Base-by-base conservation (phyloP, 2,888 invertebrate species). In the Masnerella sp. region DNA sequence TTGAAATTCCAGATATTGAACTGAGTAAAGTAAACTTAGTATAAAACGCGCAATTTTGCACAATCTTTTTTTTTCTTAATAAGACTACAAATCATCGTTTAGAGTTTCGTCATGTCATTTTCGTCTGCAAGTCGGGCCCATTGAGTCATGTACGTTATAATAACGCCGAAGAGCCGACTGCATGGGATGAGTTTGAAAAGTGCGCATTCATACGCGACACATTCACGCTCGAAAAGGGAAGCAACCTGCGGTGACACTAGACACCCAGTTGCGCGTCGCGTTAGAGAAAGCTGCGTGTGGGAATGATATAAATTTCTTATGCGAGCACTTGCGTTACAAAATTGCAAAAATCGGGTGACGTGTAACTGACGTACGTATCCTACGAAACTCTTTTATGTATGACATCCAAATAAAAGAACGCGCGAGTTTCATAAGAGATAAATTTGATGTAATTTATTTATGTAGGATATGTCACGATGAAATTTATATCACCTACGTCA, bases 241-340 rank as follows among this genome's bases (percentile, higher is more conserved):
- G 58, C 70, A 65, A 56, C 58, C 51, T 68, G 51, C 36, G 43
- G 59, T 71, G 77, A 78, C 74, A 80, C 70, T 54, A 76, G 76
- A 79, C 72, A 79, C 75, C 74, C 67, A 65, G 51, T 67, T 76
- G 64, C 61, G 43, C 45, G 52, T 75, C 75, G 65, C 61, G 14
- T 43, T 45, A 52, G 40, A 70, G 74, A 56, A 76, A 79, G 77
- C 67, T 20, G 42, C 25, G 59, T 42, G 51, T 59, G 59, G 43
- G 51, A 68, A 68, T 68, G 38, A 42, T 59, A 51, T 59, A 51
- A 49, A 68, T 59, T 65, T 65, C 65, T 65, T 36, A 47, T 40
- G 20, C 47, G 54, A 38, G 8, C 36, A 47, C 38, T 65, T 38
- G 34, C 36, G 22, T 47, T 47, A 12, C 22, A 38, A 34, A 45